phyloP scores from a whole-genome alignment of 2,888 invertebrate genomes.

The Dasypolia templi region DNA sequence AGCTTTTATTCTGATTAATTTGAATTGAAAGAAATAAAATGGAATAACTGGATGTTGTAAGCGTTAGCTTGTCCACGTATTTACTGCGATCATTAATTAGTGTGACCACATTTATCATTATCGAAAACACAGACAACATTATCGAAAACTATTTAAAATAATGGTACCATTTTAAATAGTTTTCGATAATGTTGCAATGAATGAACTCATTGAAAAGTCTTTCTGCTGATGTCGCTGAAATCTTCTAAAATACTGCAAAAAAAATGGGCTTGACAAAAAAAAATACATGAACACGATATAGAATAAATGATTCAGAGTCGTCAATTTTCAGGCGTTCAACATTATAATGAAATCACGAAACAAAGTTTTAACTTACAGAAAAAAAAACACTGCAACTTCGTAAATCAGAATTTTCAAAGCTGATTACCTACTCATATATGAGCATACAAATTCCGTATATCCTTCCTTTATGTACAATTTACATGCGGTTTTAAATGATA shows the following conservation, averaged over 20 bases:
- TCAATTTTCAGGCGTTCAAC: not conserved
- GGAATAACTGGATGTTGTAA: no score
- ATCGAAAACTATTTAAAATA: no score
- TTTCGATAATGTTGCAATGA: no score
- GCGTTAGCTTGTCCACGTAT: not conserved
- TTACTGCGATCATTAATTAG: no score
- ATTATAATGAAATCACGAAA: not conserved
- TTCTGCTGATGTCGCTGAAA: not conserved
- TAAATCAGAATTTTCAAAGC: slow-evolving; percentile 7
- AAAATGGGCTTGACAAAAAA: no score
- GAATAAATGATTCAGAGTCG: not conserved
- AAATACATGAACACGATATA: not conserved
- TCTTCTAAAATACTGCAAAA: not conserved
- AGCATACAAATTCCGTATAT: not conserved
- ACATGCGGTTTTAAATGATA: slow-evolving; percentile 37
- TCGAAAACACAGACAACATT: no score
- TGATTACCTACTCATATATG: slow-evolving; percentile 1
- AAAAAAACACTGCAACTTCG: not conserved
- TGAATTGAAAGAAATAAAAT: slow-evolving; percentile 12
- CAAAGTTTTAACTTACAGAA: not conserved
- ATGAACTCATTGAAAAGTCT: no score
- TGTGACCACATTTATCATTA: no score
- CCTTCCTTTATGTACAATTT: slow-evolving; percentile 2
- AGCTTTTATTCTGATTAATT: slow-evolving; percentile 33
- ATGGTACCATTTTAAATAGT: no score